Percentiles rank a stretch among this genome's conserved stretches.
Evolutionary conservation across 1,140 invertebrate genomes (phyloP).

Genomic region (Orius laevigatus): DNA sequence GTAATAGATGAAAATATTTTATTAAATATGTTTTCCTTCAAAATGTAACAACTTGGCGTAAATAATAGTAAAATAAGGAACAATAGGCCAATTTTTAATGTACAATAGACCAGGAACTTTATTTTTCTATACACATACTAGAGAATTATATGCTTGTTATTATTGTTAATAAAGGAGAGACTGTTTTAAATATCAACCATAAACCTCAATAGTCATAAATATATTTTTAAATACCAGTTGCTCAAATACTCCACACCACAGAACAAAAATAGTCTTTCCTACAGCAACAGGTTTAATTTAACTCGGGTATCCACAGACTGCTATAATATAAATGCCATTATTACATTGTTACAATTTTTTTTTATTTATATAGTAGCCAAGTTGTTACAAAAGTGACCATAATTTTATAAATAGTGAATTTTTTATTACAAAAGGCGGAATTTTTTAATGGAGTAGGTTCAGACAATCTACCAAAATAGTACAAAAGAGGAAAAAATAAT

Average conservation of each 20-base stretch:
- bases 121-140: slow-evolving; percentile 15
- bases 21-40: slow-evolving; percentile 15
- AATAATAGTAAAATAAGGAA: slow-evolving; percentile 7
- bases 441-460: too few relatives aligned
- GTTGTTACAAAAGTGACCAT: slow-evolving; percentile 12
- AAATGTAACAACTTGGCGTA: slow-evolving; percentile 15
- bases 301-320: slow-evolving; percentile 17
- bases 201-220: slow-evolving; percentile 13
- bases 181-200: slow-evolving; percentile 14
- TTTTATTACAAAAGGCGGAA: too few relatives aligned
- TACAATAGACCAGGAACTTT: slow-evolving; percentile 17
- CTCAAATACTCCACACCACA: slow-evolving; percentile 6
- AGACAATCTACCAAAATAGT: too few relatives aligned
- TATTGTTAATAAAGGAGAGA: slow-evolving; percentile 16
- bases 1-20: slow-evolving; percentile 16
- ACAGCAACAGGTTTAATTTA: slow-evolving; percentile 16
- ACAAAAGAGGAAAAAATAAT: too few relatives aligned
- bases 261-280: slow-evolving; percentile 17
- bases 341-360: too few relatives aligned
- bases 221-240: slow-evolving; percentile 10
- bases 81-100: slow-evolving; percentile 2
- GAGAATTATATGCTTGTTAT: slow-evolving; percentile 16
- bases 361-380: slow-evolving; percentile 2
- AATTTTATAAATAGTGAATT: too few relatives aligned
- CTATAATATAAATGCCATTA: not conserved